Conservation (phyloP, 2,797 vertebrate species). For the Phataginus tetradactyla region DNA sequence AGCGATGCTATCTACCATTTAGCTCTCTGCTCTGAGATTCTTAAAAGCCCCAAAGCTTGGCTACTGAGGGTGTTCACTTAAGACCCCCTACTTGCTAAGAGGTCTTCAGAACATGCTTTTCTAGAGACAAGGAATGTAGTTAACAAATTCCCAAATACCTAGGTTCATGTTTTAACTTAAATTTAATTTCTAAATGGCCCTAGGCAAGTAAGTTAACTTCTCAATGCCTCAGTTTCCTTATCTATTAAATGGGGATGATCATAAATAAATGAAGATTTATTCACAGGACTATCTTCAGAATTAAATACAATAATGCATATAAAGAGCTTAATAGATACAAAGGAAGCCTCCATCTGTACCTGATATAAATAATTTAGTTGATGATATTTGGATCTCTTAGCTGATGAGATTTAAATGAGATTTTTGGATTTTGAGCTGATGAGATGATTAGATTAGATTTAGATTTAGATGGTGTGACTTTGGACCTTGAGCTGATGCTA, state of each 20-base stretch:
- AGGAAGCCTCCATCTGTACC: not conserved
- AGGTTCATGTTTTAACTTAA: conserved; percentile 36
- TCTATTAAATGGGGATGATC: not conserved
- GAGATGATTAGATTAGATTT: conserved; percentile 12
- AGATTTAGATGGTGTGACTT: not conserved
- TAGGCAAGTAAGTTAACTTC: not conserved
- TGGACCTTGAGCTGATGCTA: conserved; percentile 7
- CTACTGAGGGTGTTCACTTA: not conserved
- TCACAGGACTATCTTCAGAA: not conserved
- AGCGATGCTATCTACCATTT: not conserved
- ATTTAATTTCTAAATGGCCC: not conserved
- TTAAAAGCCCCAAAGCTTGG: not conserved
- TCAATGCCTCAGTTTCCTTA: not conserved
- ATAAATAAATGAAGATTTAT: not conserved
- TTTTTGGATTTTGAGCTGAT: conserved; percentile 32
- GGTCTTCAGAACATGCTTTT: not conserved
- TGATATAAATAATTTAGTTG: not conserved
- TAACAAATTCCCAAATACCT: not conserved
- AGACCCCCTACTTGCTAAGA: not conserved
- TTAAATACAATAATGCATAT: conserved; percentile 41
- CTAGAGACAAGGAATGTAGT: not conserved
- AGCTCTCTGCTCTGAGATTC: not conserved
- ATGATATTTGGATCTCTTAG: conserved; percentile 45
- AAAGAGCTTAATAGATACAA: conserved; percentile 6
- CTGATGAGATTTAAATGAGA: conserved; percentile 54